Evolutionary conservation across 2,797 vertebrate species (phyloP).

Genomic region (Knipowitschia caucasica): DNA sequence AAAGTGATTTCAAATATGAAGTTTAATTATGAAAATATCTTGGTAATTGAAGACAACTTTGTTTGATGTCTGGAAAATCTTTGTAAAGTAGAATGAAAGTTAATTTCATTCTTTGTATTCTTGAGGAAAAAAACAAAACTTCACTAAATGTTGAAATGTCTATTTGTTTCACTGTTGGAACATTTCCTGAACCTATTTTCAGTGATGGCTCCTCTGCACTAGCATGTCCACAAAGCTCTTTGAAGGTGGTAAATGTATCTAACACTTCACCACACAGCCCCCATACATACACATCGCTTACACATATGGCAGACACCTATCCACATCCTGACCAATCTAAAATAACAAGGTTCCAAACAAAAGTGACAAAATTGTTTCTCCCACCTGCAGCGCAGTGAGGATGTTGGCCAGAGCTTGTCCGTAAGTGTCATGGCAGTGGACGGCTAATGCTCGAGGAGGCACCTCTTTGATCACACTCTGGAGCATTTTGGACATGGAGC

Average conservation of each 20-base stretch:
- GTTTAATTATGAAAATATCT: no score
- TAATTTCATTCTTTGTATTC: no score
- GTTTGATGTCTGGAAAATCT: no score
- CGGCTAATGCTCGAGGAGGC: constrained; percentile 81
- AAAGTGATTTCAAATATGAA: no score
- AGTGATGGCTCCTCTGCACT: constrained; percentile 2
- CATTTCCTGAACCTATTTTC: background rate
- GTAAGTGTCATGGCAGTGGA: constrained; percentile 94
- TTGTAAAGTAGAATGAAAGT: no score
- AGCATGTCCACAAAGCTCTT: constrained; percentile 10
- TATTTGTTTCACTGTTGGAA: background rate
- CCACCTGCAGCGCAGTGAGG: constrained; percentile 92
- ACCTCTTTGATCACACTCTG: constrained; percentile 87
- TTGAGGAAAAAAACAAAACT: no score
- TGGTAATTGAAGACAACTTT: no score
- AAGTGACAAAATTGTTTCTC: constrained; percentile 1
- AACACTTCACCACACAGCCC: no score
- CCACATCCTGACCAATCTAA: background rate
- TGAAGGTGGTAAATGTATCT: constrained; percentile 1
- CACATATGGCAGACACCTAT: background rate
- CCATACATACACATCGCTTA: no score
- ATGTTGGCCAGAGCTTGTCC: constrained; percentile 94
- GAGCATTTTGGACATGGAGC: constrained; percentile 87
- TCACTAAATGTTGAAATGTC: no score
- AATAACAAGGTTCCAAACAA: background rate